A percentile compares a stretch with the other conserved stretches of the same genome.
These are phyloP conservation scores for Taenaris catops DNA, from an alignment of 2,888 invertebrate species.

Conservation along the genomic window DNA sequence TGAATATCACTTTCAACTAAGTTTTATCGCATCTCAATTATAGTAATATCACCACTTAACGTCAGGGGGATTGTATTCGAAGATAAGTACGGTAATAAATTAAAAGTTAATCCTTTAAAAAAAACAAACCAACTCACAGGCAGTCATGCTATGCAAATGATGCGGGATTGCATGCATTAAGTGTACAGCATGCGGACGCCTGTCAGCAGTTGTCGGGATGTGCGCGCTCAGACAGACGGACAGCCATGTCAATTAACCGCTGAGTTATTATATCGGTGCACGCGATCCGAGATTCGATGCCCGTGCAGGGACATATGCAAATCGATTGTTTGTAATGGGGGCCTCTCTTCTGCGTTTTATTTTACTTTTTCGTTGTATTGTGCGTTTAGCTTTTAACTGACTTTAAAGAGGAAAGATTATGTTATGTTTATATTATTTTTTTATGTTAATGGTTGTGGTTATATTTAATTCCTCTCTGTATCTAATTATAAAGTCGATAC, in stretches of 20 bases:
- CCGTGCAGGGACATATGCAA: constrained; percentile 24
- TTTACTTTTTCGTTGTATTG: constrained; percentile 1
- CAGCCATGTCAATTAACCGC: constrained; percentile 50
- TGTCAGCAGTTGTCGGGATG: constrained; percentile 18
- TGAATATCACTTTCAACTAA: no score
- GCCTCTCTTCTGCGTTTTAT: constrained; percentile 5
- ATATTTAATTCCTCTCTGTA: no score
- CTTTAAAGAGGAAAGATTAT: no score
- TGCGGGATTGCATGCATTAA: constrained; percentile 17
- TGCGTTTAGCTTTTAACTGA: no score
- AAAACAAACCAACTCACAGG: constrained; percentile 5
- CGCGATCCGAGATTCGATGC: constrained; percentile 36
- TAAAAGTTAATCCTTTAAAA: background rate
- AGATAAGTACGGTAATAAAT: no score
- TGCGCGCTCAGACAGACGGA: constrained; percentile 25
- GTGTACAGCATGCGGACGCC: constrained; percentile 15
- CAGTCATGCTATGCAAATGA: constrained; percentile 18
- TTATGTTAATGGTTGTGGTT: no score
- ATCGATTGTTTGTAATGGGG: constrained; percentile 23
- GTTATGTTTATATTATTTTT: no score
- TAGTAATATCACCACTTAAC: no score
- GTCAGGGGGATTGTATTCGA: no score
- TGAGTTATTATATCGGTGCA: constrained; percentile 42
- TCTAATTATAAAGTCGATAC: no score
- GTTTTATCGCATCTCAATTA: no score